Conservation (phyloP, 2,888 invertebrate species). For the Cancer borealis region DNA sequence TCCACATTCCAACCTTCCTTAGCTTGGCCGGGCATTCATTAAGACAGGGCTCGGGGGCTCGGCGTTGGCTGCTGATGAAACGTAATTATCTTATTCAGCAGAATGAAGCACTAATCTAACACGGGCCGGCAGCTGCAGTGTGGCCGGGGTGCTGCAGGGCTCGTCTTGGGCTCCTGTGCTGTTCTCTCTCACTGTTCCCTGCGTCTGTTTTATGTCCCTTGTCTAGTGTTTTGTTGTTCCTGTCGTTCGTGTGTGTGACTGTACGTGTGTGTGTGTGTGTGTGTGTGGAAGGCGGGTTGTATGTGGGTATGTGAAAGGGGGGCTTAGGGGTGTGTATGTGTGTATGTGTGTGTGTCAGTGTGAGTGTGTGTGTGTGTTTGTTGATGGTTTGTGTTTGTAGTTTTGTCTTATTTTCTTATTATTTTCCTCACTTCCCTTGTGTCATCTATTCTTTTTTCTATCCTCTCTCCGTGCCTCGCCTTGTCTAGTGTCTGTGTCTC, state of each 20-base stretch:
- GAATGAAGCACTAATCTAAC: constrained; percentile 65
- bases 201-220: not conserved
- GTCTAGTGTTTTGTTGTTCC: not conserved
- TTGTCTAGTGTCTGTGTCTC: not conserved
- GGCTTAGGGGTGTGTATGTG: not conserved
- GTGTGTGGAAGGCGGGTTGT: not conserved
- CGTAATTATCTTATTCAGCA: constrained; percentile 71
- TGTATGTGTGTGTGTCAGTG: constrained; percentile 23
- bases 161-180: not conserved
- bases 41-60: constrained; percentile 47
- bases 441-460: not conserved
- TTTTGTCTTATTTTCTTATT: not conserved
- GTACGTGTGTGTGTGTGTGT: not conserved
- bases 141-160: not conserved
- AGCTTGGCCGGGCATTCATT: constrained; percentile 51
- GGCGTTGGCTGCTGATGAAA: constrained; percentile 63
- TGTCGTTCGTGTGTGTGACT: not conserved
- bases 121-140: not conserved
- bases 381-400: not conserved
- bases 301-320: not conserved
- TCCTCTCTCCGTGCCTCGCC: not conserved
- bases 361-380: not conserved
- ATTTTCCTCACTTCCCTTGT: not conserved
- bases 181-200: not conserved
- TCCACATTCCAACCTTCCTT: constrained; percentile 34